phyloP scores from a whole-genome alignment of 1,140 invertebrate species.

The Eumeta japonica region DNA sequence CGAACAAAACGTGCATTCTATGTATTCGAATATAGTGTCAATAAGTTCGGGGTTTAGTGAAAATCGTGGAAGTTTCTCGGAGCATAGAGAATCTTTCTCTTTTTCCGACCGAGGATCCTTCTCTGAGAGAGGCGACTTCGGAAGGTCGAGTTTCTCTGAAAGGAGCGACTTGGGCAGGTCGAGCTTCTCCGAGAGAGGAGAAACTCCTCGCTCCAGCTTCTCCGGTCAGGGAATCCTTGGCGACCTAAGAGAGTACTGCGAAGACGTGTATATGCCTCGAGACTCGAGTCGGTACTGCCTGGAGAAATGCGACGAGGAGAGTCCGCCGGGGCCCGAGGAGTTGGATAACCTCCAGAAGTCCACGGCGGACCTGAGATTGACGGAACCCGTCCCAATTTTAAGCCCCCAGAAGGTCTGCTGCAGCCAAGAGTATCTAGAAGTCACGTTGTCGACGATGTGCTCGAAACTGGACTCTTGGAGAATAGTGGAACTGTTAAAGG shows the following conservation, averaged over 20 bases:
- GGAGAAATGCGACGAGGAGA: slow-evolving; percentile 41
- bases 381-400: slow-evolving; percentile 37
- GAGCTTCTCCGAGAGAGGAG: slow-evolving; percentile 49
- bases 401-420: slow-evolving; percentile 40
- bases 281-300: slow-evolving; percentile 30
- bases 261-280: slow-evolving; percentile 36
- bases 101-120: slow-evolving; percentile 54
- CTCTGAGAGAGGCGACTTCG: slow-evolving; percentile 47
- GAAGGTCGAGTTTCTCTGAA: slow-evolving; percentile 46
- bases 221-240: slow-evolving; percentile 47
- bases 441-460: slow-evolving; percentile 76
- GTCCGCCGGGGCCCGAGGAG: slow-evolving; percentile 25
- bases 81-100: slow-evolving; percentile 51
- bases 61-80: slow-evolving; percentile 50
- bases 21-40: slow-evolving; percentile 54
- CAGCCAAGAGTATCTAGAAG: slow-evolving; percentile 62
- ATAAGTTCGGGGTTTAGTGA: slow-evolving; percentile 54
- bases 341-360: slow-evolving; percentile 47
- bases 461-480: slow-evolving; percentile 74
- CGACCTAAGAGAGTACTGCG: slow-evolving; percentile 45
- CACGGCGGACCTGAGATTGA: slow-evolving; percentile 47
- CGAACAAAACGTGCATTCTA: slow-evolving; percentile 51
- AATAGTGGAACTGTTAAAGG: slow-evolving; percentile 79
- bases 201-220: slow-evolving; percentile 51
- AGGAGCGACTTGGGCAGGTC: slow-evolving; percentile 42